phyloP scores from a whole-genome alignment of 2,113 vertebrate genomes.

The Lanius collurio region DNA sequence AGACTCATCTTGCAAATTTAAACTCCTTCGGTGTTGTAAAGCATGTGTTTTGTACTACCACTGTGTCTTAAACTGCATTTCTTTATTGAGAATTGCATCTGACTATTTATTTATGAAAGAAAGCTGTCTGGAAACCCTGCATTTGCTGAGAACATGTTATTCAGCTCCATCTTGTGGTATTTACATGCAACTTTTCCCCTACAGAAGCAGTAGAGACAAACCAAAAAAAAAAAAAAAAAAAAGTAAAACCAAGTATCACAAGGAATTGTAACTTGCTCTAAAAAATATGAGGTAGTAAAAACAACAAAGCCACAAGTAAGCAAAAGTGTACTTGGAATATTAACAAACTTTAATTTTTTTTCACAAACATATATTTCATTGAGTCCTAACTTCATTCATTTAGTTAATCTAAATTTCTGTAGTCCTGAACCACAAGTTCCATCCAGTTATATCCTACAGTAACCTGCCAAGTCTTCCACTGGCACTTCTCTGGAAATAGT shows the following conservation, averaged over 20 bases:
- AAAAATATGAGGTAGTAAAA: not conserved
- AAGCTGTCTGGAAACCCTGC: not conserved
- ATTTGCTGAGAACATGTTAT: conserved; percentile 11
- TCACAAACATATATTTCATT: not conserved
- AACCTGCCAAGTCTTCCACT: not conserved
- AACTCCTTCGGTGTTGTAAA: not conserved
- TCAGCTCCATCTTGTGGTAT: conserved; percentile 72
- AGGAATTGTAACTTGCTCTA: not conserved
- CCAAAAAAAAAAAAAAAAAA: not conserved
- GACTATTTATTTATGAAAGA: conserved; percentile 20
- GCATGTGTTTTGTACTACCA: not conserved
- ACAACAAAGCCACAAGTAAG: not conserved
- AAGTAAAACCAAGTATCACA: not conserved
- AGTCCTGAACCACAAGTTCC: not conserved
- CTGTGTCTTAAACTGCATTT: conserved; percentile 30
- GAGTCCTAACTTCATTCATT: not conserved
- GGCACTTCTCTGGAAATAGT: not conserved
- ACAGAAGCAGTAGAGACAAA: not conserved
- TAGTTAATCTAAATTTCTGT: not conserved
- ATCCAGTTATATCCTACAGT: not conserved
- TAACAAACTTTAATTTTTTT: not conserved
- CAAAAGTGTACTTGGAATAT: not conserved
- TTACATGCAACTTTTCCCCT: conserved; percentile 10
- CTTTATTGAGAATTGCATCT: conserved; percentile 21
- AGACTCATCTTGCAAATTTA: conserved; percentile 24